Base-by-base conservation (phyloP, 2,888 invertebrate genomes). In the Cistogaster globosa region DNA sequence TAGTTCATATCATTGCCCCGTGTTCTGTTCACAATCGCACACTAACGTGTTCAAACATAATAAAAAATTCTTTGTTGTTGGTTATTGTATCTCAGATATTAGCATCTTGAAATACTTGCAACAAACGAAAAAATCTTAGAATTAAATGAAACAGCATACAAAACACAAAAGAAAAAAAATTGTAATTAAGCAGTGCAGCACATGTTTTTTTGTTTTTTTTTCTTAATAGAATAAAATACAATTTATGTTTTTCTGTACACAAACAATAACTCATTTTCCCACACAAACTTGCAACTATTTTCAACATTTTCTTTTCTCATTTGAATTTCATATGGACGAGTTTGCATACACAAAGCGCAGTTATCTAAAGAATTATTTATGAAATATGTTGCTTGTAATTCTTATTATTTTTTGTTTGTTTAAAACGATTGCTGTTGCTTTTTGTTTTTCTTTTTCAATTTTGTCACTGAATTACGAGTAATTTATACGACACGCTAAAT, bases 191-290 rank as follows among this genome's bases (percentile, higher is more conserved):
- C 83, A 71, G 6, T 12, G 77, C 74, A 83, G 79, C 80, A 80
- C 84, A 80, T 84, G 84, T 65, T 76, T 84, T 81, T 68, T 81
- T n/a, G n/a, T n/a, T n/a, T n/a, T n/a, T n/a, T n/a, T n/a, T n/a
- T n/a, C n/a, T 51, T 69, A 72, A 77, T 79, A 71, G 74, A 84
- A 79, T 11, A 42, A 42, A 32, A 32, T 80, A 76, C 62, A 72
- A 72, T 80, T 84, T 26, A 26, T 42, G 48, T 62, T 65, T 76
- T 20, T 67, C 63, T 58, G n/a, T 58, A n/a, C 11, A 67, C 12
- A 71, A 18, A 26, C 12, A 38, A 38, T 36, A 74, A 20, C 53
- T 8, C 14, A 53, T 9, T 26, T 8, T 11, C 3, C 14, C 32
- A 63, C 26, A 14, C 32, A 55, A 45, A 45, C 45, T 42, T 57